Evolutionary conservation across 2,797 vertebrate genomes (phyloP), one percentile per base, ranked within the genome.

Genomic region (Hozukius guyotensis): DNA sequence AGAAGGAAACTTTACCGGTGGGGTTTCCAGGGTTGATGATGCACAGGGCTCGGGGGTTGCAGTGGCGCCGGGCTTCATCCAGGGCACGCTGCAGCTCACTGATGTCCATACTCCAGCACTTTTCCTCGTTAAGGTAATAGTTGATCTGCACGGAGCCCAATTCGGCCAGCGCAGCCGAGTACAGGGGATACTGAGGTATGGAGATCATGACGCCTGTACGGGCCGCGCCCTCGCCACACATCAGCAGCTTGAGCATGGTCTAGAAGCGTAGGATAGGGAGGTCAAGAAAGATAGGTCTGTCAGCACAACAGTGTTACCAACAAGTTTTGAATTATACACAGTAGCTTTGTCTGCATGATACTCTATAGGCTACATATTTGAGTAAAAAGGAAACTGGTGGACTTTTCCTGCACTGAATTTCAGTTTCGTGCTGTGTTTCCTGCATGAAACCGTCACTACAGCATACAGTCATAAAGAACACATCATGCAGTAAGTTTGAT

Each of bases 1-100:
- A 2, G 36, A 22, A 8, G 6, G 8, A 16, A 14, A n/a, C 42
- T 77, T 6, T 92, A 98, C 97, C 97, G 0, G 98, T 98, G 76
- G 97, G 98, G 88, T 97, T 98, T 75, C 97, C 97, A 0, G 98
- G 97, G 93, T 98, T 98, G 93, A 98, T 98, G 91, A 99, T 87
- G 82, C 97, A 98, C 25, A 99, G 94, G 2, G 93, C 97, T 0
- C 96, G 93, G 0, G 98, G 97, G 75, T 93, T 87, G 93, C 97
- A 99, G 81, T 94, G 89, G 0, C 67, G 62, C 0, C 96, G 91
- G 4, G 97, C 97, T 25, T 96, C 95, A 6, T 66, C 20, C 85
- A 98, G 87, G 1, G 97, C 86, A 0, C 96, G 96, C 84, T 92
- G 93, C 83, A 98, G 93, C 94, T 98, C 97, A 0, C 77, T 64